Evolutionary conservation across 1,140 invertebrate species (phyloP), one percentile per base, ranked within the genome.

Genomic region (Wiebesia pumilae): DNA sequence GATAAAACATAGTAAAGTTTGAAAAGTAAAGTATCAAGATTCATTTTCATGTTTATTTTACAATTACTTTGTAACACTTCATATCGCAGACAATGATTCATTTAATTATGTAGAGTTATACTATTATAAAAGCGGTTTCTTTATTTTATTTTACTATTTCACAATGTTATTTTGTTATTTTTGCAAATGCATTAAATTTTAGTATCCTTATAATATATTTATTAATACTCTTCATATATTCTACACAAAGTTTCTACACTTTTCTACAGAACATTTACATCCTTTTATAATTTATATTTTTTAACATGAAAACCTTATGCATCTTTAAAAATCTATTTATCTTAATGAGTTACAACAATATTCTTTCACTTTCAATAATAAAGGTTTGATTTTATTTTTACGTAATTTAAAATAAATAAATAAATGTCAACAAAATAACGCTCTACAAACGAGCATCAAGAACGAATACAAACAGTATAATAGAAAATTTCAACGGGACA

Each of bases 401-500:
- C 58, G 14, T 62, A 62, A 62, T 62, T 75, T 19, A 43, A 75
- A 21, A 24, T 43, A 43, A 43, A 38, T 0, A 43, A 75, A 75
- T 27, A n/a, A 54, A 33, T 10, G 35, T 54, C 10, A 16, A 33
- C 3, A 79, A 30, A 79, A 10, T 24, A 21, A 6, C 6, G 3
- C 19, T 30, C 30, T 35, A 38, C 3, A 71, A 71, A 71, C 3
- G 21, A 1, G 6, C 1, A 1, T 2, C 1, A 24, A 27, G 3
- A 12, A 19, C 30, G 7, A 83, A 51, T 81, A 40, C 54, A 35
- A 71, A 79, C 67, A 79, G 71, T 54, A 79, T 40, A 12, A 12
- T 54, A 58, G 79, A 81, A 83, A 79, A 83, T 75, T 75, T 75
- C 43, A 75, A 40, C 38, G 43, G 69, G 69, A 71, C 69, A 35